Base-by-base conservation (phyloP, 2,113 vertebrate genomes). In the Percina caprodes region DNA sequence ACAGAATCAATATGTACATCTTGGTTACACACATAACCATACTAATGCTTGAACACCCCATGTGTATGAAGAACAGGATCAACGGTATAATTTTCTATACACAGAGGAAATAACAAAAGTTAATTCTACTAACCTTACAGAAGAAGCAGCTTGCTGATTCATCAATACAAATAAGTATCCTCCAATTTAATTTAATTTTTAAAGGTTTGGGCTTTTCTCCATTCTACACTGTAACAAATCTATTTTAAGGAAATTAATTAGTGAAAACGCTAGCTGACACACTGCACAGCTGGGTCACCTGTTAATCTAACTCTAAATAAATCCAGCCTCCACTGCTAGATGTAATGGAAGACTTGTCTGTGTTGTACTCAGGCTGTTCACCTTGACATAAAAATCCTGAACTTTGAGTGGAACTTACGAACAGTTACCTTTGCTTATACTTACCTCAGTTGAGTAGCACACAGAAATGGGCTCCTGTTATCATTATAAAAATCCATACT, bases 241-340 rank as follows among this genome's bases (percentile, higher is more conserved):
- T 49, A 15, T 73, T 33, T 18, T 26, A 48, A 77, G 26, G 6
- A 60, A 39, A 52, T 35, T 1, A 58, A 66, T 11, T n/a, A 14
- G 48, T 71, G 14, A 26, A 59, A 48, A 58, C 51, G 49, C 16
- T 33, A 33, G 33, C 5, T 46, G 21, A 51, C 14, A 23, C 26
- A 19, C 24, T 46, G 46, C 30, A 77, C 46, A 56, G 26, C 16
- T 21, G 16, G 21, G 23, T 54, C 45, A 19, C 5, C 42, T 18
- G 24, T 49, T 56, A 39, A 30, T 72, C n/a, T 58, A 49, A 60
- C 46, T 80, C 23, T 33, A 75, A 68, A 61, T 21, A 65, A 18
- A 30, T 35, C n/a, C 39, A 30, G 12, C 16, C 39, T 61, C 3
- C 24, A 54, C 16, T 46, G 18, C 8, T 15, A 1, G 58, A 79